Evolutionary conservation across 2,888 invertebrate species (phyloP).

Genomic region (Cephus rjabovi): DNA sequence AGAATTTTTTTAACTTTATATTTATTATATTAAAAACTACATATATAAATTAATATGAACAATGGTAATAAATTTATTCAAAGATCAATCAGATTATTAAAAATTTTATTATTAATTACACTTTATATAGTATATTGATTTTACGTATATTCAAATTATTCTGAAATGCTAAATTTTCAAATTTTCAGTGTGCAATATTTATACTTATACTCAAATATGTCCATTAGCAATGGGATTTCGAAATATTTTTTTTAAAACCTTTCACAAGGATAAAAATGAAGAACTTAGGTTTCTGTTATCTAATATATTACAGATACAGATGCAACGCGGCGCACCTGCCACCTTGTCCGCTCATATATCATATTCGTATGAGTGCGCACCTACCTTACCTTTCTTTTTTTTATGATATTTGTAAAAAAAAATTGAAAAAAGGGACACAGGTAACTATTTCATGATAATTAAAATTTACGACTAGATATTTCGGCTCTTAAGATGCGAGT

Average conservation of each 20-base stretch:
- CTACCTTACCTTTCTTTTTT: background rate
- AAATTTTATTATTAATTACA: background rate
- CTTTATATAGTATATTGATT: background rate
- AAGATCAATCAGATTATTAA: background rate
- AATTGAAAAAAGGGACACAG: background rate
- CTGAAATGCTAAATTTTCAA: background rate
- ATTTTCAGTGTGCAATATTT: background rate
- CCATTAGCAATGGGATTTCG: background rate
- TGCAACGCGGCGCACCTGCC: constrained; percentile 1
- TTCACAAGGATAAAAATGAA: background rate
- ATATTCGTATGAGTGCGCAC: constrained; percentile 3
- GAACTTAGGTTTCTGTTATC: constrained; percentile 8
- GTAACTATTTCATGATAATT: background rate
- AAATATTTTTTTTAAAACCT: background rate
- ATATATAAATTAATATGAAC: background rate
- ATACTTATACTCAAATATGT: too few relatives aligned
- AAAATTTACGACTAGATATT: background rate
- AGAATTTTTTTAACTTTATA: background rate
- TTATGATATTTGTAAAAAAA: background rate
- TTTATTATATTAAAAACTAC: background rate
- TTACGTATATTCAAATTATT: background rate
- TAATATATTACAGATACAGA: background rate
- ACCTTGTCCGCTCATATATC: background rate
- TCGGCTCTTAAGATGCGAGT: background rate
- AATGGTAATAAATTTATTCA: background rate